A percentile compares a stretch with the other conserved stretches of the same genome.
phyloP scores from a whole-genome alignment of 2,113 vertebrate species.

The Brienomyrus brachyistius region DNA sequence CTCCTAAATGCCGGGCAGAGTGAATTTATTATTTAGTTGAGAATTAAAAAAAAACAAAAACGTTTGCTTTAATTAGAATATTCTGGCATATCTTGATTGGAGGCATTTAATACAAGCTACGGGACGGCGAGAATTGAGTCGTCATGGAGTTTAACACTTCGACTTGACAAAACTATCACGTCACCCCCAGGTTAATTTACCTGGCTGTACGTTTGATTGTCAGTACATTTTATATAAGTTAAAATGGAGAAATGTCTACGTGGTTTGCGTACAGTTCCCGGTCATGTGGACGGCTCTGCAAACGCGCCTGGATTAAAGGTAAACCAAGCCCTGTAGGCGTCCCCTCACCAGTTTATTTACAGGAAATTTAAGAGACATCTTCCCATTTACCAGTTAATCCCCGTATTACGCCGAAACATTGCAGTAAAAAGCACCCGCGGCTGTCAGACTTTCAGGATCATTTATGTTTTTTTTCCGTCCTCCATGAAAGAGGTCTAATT shows the following conservation, averaged over 20 bases:
- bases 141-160: background rate
- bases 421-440: background rate
- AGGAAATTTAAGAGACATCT: background rate
- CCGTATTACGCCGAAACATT: background rate
- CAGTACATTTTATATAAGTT: background rate
- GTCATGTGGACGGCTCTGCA: background rate
- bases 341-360: background rate
- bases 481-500: background rate
- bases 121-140: background rate
- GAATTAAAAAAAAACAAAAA: background rate
- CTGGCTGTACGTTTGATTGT: background rate
- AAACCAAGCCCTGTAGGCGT: background rate
- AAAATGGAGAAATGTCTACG: background rate
- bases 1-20: background rate
- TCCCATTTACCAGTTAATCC: background rate
- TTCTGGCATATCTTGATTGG: background rate
- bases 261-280: background rate
- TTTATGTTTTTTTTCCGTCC: background rate
- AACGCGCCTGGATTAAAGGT: background rate
- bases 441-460: background rate
- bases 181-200: background rate
- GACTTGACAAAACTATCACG: background rate
- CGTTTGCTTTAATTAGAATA: background rate
- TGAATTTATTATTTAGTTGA: background rate
- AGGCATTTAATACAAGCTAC: background rate